Base-by-base conservation (phyloP, 1,140 invertebrate species). In the Maniola jurtina region DNA sequence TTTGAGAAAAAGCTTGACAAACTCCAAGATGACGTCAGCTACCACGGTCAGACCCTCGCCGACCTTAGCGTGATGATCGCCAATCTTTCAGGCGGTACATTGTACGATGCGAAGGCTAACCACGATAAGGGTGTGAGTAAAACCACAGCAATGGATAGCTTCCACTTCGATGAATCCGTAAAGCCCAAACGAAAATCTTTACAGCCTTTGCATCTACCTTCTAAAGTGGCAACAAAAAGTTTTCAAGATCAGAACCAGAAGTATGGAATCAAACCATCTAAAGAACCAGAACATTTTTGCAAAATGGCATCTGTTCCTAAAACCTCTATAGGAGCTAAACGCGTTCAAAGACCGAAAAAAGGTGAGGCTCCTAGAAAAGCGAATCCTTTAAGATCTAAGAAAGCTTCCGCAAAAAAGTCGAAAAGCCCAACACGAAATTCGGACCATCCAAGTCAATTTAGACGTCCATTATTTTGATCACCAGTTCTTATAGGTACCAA, bases 1-100 rank as follows among this genome's bases (percentile, higher is more conserved):
- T 83, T 86, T 40, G 86, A 88, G 59, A 86, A 77, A 25, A 86
- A 88, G 64, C 15, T 88, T 7, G 86, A 88, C 55, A 85, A 86
- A 62, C 61, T 88, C 45, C 84, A 88, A 70, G 75, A 84, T 50
- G 84, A 86, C 34, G 76, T 86, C 0, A 77, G 75, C 52, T 74
- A 60, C 47, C 84, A 88, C 11, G 80, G 80, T 0, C 74, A 85
- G 35, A 81, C 84, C 0, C 40, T 88, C 10, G 65, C 70, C 1
- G 84, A 85, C 5, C 70, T 88, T 25, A 71, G 79, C 9, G 71
- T 66, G 0, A 79, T 88, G 77, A 66, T 88, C 0, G 75, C 75
- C 2, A 81, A 79, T 64, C 57, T 87, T 0, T 77, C 84, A 2
- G 58, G 47, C 13, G 66, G 64, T 14, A 69, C n/a, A 15, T 14